Evolutionary conservation across 2,888 invertebrate species (phyloP).

Genomic region (Linyphia triangularis): DNA sequence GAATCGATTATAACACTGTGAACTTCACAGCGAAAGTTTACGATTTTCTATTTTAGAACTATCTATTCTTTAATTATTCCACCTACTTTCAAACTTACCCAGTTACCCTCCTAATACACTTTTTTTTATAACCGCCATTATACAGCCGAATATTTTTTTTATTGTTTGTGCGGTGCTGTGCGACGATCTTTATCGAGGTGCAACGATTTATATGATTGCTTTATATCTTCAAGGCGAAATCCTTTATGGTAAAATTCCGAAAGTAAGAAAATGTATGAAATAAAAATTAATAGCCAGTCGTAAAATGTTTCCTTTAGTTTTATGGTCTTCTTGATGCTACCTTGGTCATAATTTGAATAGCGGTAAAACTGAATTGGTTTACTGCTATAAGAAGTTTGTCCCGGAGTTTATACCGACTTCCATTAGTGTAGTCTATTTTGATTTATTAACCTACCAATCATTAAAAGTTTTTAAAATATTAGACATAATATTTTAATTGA

Average conservation of each 20-base stretch:
- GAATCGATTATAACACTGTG: no score
- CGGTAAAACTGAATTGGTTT: slow-evolving; percentile 37
- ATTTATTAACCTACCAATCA: no score
- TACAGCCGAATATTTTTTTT: not conserved
- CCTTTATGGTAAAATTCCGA: not conserved
- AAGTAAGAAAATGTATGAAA: slow-evolving; percentile 2
- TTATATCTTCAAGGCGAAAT: not conserved
- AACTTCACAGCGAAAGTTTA: no score
- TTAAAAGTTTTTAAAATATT: no score
- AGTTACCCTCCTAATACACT: not conserved
- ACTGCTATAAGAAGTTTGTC: not conserved
- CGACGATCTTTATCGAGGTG: not conserved
- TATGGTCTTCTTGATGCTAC: not conserved
- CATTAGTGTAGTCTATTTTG: slow-evolving; percentile 9
- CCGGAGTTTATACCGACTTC: not conserved
- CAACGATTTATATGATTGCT: not conserved
- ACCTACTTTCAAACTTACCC: not conserved
- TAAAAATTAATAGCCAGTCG: slow-evolving; percentile 33
- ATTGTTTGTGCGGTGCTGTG: not conserved
- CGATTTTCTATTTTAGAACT: not conserved
- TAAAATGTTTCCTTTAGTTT: slow-evolving; percentile 39
- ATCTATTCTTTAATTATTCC: not conserved
- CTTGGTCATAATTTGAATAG: slow-evolving; percentile 13
- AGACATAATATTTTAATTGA: no score
- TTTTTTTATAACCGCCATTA: not conserved